Evolutionary conservation across 2,113 vertebrate genomes (phyloP).

Genomic region (Synchiropus splendidus): DNA sequence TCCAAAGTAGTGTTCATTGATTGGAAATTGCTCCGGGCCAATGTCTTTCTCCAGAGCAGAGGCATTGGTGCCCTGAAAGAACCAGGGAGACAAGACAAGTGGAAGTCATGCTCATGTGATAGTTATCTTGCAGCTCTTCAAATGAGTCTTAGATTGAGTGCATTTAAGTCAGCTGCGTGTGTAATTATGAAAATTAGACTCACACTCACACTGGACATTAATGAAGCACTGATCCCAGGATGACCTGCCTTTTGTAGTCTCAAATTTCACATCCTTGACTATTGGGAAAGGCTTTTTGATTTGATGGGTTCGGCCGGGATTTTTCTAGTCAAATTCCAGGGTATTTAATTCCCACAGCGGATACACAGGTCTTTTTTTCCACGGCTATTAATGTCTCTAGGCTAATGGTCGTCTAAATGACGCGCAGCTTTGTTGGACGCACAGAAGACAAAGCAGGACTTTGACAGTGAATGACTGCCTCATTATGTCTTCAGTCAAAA

Average conservation of each 20-base stretch:
- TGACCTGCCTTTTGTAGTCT: no score
- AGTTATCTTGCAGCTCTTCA: background rate
- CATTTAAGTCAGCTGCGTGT: no score
- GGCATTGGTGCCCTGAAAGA: conserved; percentile 94
- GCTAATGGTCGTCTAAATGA: conserved; percentile 8
- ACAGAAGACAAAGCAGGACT: conserved; percentile 19
- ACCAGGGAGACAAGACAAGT: conserved; percentile 8
- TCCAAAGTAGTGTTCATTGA: conserved; percentile 98
- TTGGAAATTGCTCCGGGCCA: conserved; percentile 97
- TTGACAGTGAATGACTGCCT: conserved; percentile 26
- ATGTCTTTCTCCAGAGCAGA: conserved; percentile 99
- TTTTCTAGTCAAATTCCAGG: no score
- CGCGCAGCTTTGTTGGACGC: conserved; percentile 40
- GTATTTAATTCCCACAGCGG: no score
- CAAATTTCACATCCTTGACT: no score
- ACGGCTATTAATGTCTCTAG: no score
- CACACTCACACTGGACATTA: no score
- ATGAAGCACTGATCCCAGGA: no score
- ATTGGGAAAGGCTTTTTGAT: no score
- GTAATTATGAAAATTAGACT: no score
- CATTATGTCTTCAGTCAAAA: conserved; percentile 34
- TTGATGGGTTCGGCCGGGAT: no score
- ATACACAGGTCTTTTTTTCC: conserved; percentile 1
- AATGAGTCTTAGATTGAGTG: background rate
- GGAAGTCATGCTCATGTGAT: background rate